Base-by-base conservation (phyloP, 1,140 invertebrate genomes). In the Eupristina koningsbergeri region DNA sequence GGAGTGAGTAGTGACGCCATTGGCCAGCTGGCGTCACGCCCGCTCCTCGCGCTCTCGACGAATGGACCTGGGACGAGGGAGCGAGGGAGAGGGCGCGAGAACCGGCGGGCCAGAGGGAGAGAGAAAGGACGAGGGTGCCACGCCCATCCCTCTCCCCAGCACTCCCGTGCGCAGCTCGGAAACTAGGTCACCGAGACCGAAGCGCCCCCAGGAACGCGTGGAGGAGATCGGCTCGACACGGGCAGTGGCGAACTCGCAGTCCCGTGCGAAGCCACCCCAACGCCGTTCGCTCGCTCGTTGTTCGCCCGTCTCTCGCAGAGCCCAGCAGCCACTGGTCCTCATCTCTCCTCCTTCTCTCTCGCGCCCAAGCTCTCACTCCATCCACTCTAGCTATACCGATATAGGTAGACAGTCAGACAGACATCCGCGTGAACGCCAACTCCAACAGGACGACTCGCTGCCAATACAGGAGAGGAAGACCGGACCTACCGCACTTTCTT, bases 241-340 rank as follows among this genome's bases (percentile, higher is more conserved):
- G 58, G 39, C 80, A 73, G 80, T 58, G 80, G 50, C 71, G 86
- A 86, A 86, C 80, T 87, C 87, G 88, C 90, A 91, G 91, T 92
- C 90, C 90, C 89, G 89, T 89, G 87, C 75, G 88, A 91, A 91
- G 89, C 89, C 88, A 91, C 89, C 91, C 90, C 86, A 88, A 90
- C 88, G 89, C 89, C 89, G 87, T 89, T 86, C 88, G 87, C 86
- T 41, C 88, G 87, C 86, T 29, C 64, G 31, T 69, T 73, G 41
- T 45, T 11, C 11, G n/a, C n/a, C n/a, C n/a, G 45, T 71, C 45
- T 64, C 53, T 80, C 73, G 71, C 63, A 19, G 36, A 73, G 76
- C 73, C 58, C 36, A 73, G 41, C n/a, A 71, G 39, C 85, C n/a
- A n/a, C n/a, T 78, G 86, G 39, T 58, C 77, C 41, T 73, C 71